Percentiles rank a stretch among this genome's conserved stretches.
These are phyloP conservation scores for Phaenicophaeus curvirostris DNA, from an alignment of 2,797 vertebrate genomes.

Conservation along the genomic window DNA sequence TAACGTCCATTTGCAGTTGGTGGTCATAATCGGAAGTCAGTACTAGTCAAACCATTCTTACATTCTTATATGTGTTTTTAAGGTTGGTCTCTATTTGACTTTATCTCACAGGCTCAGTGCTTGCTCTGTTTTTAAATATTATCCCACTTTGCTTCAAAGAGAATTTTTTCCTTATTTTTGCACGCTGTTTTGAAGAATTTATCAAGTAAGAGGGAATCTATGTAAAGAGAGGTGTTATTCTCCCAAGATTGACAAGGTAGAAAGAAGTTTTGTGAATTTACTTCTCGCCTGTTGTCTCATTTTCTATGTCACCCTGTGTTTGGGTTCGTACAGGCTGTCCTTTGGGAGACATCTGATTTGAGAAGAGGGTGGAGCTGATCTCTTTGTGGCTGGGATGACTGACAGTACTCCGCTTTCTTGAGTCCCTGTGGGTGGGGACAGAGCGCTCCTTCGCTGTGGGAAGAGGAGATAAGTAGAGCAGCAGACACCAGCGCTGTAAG, in stretches of 20 bases:
- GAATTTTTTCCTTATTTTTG: neutral
- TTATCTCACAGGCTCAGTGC: neutral
- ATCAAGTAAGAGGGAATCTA: neutral
- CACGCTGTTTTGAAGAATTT: neutral
- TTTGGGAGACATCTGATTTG: neutral
- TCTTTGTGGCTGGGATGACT: constrained; percentile 21
- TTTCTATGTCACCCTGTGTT: neutral
- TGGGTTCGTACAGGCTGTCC: neutral
- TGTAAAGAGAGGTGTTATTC: neutral
- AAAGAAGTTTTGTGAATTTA: neutral
- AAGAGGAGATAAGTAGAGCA: neutral
- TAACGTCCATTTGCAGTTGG: neutral
- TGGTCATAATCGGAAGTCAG: neutral
- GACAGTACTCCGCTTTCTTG: neutral
- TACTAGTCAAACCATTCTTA: neutral
- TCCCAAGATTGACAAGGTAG: neutral
- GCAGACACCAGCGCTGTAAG: constrained; percentile 1
- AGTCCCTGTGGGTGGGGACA: constrained; percentile 36
- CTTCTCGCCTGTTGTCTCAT: neutral
- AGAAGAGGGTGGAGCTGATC: constrained; percentile 34
- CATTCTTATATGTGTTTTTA: neutral
- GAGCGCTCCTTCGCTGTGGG: neutral
- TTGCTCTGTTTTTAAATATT: neutral
- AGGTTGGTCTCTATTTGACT: neutral
- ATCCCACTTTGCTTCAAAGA: neutral